phyloP scores from a whole-genome alignment of 2,113 vertebrate genomes.

The Antechinus stuartii region DNA sequence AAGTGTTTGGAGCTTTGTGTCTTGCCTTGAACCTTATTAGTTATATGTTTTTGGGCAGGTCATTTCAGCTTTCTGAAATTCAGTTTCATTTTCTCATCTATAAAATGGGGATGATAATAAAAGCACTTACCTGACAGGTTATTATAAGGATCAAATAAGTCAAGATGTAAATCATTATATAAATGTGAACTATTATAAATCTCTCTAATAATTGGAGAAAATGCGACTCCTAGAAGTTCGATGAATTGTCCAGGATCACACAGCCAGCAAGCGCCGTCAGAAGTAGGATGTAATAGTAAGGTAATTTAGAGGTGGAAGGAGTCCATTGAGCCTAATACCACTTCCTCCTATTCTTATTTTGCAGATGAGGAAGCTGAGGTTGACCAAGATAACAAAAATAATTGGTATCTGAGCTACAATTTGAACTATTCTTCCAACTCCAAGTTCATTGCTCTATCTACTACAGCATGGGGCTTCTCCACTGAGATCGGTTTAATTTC shows the following conservation, averaged over 20 bases:
- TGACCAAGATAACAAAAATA: not conserved
- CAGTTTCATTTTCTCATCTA: not conserved
- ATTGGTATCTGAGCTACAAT: not conserved
- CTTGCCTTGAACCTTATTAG: not conserved
- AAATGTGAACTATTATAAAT: not conserved
- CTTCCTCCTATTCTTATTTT: not conserved
- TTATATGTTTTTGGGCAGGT: not conserved
- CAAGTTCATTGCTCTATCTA: not conserved
- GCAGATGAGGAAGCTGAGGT: not conserved
- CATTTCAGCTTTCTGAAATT: not conserved
- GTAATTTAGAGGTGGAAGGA: not conserved
- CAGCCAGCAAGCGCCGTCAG: accelerated
- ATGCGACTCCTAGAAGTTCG: not conserved
- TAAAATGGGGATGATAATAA: not conserved
- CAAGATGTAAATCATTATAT: not conserved
- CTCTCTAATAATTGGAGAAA: accelerated
- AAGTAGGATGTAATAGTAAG: accelerated
- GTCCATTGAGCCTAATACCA: not conserved
- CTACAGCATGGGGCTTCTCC: not conserved
- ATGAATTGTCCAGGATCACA: not conserved
- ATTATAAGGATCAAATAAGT: accelerated
- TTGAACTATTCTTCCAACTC: not conserved
- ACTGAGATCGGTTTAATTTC: not conserved
- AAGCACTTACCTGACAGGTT: accelerated
- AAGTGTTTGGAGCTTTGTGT: not conserved